These are phyloP conservation scores for Lypha dubia DNA, from an alignment of 2,888 invertebrate species.

Conservation along the genomic window DNA sequence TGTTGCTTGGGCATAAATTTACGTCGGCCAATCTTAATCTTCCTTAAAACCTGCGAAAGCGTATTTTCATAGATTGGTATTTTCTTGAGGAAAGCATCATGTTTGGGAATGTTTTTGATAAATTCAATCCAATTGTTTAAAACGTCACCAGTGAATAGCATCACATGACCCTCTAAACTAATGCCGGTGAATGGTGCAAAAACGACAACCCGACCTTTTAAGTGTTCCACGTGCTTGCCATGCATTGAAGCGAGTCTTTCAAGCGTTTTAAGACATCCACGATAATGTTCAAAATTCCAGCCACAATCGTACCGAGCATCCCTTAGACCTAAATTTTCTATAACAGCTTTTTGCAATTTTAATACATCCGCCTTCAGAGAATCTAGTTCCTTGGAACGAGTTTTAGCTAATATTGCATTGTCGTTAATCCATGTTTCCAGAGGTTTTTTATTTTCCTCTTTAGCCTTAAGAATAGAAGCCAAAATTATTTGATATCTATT, in stretches of 20 bases:
- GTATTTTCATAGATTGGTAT: constrained; percentile 93
- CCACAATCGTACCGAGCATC: constrained; percentile 91
- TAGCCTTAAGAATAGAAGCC: constrained; percentile 61
- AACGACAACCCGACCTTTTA: constrained; percentile 90
- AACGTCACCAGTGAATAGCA: constrained; percentile 96
- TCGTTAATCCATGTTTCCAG: constrained; percentile 87
- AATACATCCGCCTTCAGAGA: constrained; percentile 90
- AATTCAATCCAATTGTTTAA: constrained; percentile 96
- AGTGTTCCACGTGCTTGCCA: constrained; percentile 87
- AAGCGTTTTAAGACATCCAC: constrained; percentile 94
- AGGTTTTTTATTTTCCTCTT: constrained; percentile 74
- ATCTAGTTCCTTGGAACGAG: constrained; percentile 87
- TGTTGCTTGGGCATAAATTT: constrained; percentile 96
- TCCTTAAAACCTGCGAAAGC: constrained; percentile 91
- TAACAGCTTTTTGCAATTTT: constrained; percentile 80
- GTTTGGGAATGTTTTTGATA: constrained; percentile 90
- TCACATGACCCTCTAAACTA: constrained; percentile 94
- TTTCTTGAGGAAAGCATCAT: constrained; percentile 88
- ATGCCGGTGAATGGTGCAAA: constrained; percentile 96
- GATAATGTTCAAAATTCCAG: constrained; percentile 94
- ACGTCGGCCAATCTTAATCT: constrained; percentile 93
- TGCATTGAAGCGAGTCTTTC: constrained; percentile 90
- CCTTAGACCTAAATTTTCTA: constrained; percentile 84
- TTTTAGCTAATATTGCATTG: constrained; percentile 88
- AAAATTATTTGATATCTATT: too few relatives aligned